A percentile compares a stretch with the other conserved stretches of the same genome.
These are phyloP conservation scores for Cactoblastis cactorum DNA, from an alignment of 2,888 invertebrate genomes.

Conservation along the genomic window DNA sequence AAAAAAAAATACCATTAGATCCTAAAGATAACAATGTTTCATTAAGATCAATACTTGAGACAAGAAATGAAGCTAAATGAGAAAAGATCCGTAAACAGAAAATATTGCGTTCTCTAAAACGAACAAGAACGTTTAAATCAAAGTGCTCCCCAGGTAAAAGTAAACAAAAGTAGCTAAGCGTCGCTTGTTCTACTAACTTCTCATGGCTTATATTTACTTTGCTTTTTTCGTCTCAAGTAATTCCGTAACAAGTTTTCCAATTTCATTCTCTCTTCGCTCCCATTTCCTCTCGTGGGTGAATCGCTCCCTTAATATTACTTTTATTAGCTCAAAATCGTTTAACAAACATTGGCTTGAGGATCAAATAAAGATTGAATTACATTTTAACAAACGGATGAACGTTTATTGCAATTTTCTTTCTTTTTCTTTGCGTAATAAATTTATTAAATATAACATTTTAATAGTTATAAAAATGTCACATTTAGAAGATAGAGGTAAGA, in stretches of 20 bases:
- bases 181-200: slow-evolving; percentile 55
- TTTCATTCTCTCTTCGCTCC: slow-evolving; percentile 75
- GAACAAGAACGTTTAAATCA: slow-evolving; percentile 1
- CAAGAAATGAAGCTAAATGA: background rate
- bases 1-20: too few species aligned
- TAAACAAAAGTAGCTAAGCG: slow-evolving; percentile 35
- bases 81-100: background rate
- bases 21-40: background rate
- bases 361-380: slow-evolving; percentile 63
- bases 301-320: slow-evolving; percentile 70
- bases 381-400: slow-evolving; percentile 43
- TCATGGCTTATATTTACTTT: slow-evolving; percentile 55
- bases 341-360: slow-evolving; percentile 73
- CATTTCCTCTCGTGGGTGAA: slow-evolving; percentile 69
- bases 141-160: slow-evolving; percentile 20
- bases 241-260: slow-evolving; percentile 78
- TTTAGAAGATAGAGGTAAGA: too few species aligned
- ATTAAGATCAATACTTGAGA: background rate
- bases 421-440: background rate
- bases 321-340: slow-evolving; percentile 75
- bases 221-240: slow-evolving; percentile 67
- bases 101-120: slow-evolving; percentile 6
- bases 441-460: too few species aligned
- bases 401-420: slow-evolving; percentile 10
- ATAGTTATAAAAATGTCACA: too few species aligned